Evolutionary conservation across 1,140 invertebrate genomes (phyloP).

Genomic region (Drosophila tropicalis): DNA sequence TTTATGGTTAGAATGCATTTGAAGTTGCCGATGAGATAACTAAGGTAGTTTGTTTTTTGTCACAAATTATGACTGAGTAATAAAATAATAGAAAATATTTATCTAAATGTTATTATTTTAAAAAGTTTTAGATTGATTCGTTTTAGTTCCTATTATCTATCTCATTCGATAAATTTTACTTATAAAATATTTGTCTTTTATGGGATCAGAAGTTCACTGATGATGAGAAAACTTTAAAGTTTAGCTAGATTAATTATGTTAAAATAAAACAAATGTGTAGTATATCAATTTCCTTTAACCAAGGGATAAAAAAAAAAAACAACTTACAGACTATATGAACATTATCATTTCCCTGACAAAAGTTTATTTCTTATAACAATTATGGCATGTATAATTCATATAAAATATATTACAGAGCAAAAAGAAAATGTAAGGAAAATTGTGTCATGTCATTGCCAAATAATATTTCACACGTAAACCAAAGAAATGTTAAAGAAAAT

Average conservation of each 20-base stretch:
- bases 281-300: not conserved
- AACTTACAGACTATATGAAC: not conserved
- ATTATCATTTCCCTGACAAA: not conserved
- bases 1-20: not conserved
- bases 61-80: not conserved
- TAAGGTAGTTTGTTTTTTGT: not conserved
- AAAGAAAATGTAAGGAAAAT: slow-evolving; percentile 10
- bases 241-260: too few species aligned
- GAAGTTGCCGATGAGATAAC: not conserved
- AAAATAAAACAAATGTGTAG: not conserved
- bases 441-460: slow-evolving; percentile 60
- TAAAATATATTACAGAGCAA: not conserved
- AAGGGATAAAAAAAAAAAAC: not conserved
- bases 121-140: too few species aligned
- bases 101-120: too few species aligned
- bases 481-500: slow-evolving; percentile 45
- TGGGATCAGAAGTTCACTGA: too few species aligned
- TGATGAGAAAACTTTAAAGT: too few species aligned
- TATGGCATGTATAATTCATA: slow-evolving; percentile 6
- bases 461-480: slow-evolving; percentile 51
- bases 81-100: too few species aligned
- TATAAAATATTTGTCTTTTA: too few species aligned
- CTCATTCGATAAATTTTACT: too few species aligned
- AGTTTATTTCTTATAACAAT: not conserved
- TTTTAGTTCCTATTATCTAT: too few species aligned